A percentile compares a stretch with the other conserved stretches of the same genome.
phyloP scores from a whole-genome alignment of 1,140 invertebrate genomes.

The Meloidogyne floridensis region DNA sequence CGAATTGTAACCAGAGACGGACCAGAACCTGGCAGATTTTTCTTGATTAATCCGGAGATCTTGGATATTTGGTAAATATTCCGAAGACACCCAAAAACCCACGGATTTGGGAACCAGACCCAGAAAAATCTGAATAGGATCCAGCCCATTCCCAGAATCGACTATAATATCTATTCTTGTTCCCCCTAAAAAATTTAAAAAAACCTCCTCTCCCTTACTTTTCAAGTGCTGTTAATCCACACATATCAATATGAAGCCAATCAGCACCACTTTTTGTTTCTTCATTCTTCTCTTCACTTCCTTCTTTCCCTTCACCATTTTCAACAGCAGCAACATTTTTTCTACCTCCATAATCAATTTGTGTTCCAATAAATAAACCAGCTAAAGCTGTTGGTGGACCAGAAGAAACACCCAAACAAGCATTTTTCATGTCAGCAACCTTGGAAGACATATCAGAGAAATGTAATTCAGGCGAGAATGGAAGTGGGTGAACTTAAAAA shows the following conservation, averaged over 20 bases:
- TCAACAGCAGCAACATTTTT: background rate
- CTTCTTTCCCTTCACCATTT: background rate
- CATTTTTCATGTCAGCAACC: conserved; percentile 87
- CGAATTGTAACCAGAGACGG: too few species aligned
- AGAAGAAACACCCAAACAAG: conserved; percentile 74
- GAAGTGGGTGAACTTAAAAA: conserved; percentile 74
- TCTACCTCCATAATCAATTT: conserved; percentile 77
- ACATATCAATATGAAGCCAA: conserved; percentile 89
- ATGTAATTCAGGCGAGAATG: conserved; percentile 84
- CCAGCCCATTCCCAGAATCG: too few species aligned
- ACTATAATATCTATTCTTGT: too few species aligned
- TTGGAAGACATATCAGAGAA: conserved; percentile 80
- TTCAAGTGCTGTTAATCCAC: conserved; percentile 69
- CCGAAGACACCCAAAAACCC: too few species aligned
- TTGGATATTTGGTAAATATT: too few species aligned
- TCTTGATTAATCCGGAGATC: too few species aligned
- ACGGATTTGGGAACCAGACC: too few species aligned
- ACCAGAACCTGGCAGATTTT: too few species aligned
- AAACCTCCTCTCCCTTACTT: background rate
- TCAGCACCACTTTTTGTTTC: conserved; percentile 12
- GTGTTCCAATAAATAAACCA: conserved; percentile 81
- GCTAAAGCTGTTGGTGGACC: conserved; percentile 77
- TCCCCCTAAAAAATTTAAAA: background rate
- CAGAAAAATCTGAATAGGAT: too few species aligned
- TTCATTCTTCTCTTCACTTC: conserved; percentile 16